A percentile compares a stretch with the other conserved stretches of the same genome.
These are phyloP conservation scores for Stenchaetothrips biformis DNA, from an alignment of 2,888 invertebrate species.

Conservation along the genomic window DNA sequence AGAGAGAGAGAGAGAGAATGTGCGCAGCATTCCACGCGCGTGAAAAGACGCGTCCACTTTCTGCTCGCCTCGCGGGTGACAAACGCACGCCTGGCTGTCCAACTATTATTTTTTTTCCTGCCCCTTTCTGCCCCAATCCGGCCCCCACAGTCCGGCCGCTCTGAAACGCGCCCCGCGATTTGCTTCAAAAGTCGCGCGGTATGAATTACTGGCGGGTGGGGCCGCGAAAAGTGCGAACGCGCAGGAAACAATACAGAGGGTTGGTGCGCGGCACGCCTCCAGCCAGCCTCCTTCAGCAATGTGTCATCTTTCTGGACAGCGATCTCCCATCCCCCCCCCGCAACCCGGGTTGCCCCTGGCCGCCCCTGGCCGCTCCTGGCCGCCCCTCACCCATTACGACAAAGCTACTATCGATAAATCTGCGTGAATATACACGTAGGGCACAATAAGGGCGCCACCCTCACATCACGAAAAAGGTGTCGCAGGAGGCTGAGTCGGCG, in stretches of 20 bases:
- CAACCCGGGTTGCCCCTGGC: too few species aligned
- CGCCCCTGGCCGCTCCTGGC: too few species aligned
- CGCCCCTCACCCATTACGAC: constrained; percentile 24
- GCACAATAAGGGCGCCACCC: constrained; percentile 28
- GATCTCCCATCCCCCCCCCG: constrained; percentile 8
- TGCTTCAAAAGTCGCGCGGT: too few species aligned
- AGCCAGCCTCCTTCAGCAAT: constrained; percentile 16
- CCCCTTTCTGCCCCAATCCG: too few species aligned
- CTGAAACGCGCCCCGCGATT: too few species aligned
- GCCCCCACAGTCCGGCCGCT: too few species aligned
- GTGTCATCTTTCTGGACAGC: constrained; percentile 28
- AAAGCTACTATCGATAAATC: constrained; percentile 22
- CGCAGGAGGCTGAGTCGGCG: neutral
- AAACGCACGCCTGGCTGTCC: too few species aligned
- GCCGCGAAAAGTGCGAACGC: constrained; percentile 39
- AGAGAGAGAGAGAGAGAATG: constrained; percentile 41
- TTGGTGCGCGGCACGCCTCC: constrained; percentile 26
- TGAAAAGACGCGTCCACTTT: too few species aligned
- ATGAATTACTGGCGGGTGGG: constrained; percentile 26
- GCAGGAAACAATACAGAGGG: constrained; percentile 38
- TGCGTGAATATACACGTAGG: constrained; percentile 26
- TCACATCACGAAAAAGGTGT: constrained; percentile 23
- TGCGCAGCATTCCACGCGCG: too few species aligned
- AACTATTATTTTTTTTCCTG: too few species aligned
- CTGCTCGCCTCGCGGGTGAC: too few species aligned